Conservation (phyloP, 2,888 invertebrate species). For the Tanypteryx hageni region DNA sequence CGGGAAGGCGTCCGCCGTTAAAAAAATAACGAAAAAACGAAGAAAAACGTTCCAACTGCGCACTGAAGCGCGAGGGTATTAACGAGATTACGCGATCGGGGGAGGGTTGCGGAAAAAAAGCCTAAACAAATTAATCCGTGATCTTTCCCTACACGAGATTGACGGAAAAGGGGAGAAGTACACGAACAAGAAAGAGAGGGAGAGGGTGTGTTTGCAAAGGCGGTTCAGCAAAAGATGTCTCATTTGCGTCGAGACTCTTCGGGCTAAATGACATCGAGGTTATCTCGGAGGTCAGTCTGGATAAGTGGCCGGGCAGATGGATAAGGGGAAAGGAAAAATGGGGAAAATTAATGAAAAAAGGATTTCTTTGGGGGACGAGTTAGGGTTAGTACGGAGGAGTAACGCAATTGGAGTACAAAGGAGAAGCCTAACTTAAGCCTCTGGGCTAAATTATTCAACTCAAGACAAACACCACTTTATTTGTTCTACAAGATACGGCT, state of each 20-base stretch:
- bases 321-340: not conserved
- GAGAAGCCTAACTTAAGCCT: not conserved
- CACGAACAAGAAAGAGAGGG: too few species aligned
- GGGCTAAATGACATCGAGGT: not conserved
- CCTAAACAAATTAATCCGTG: too few species aligned
- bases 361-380: not conserved
- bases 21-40: too few species aligned
- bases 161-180: too few species aligned
- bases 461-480: not conserved
- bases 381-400: not conserved
- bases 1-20: too few species aligned
- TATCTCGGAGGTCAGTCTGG: not conserved
- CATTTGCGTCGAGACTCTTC: not conserved
- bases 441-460: not conserved
- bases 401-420: not conserved
- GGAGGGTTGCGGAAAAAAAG: too few species aligned
- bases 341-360: not conserved
- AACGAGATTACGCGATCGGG: too few species aligned
- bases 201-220: not conserved
- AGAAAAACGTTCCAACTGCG: too few species aligned
- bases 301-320: not conserved
- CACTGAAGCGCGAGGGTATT: too few species aligned
- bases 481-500: not conserved
- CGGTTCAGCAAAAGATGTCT: not conserved
- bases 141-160: too few species aligned